Evolutionary conservation across 2,113 vertebrate species (phyloP).

Genomic region (Passerina amoena): DNA sequence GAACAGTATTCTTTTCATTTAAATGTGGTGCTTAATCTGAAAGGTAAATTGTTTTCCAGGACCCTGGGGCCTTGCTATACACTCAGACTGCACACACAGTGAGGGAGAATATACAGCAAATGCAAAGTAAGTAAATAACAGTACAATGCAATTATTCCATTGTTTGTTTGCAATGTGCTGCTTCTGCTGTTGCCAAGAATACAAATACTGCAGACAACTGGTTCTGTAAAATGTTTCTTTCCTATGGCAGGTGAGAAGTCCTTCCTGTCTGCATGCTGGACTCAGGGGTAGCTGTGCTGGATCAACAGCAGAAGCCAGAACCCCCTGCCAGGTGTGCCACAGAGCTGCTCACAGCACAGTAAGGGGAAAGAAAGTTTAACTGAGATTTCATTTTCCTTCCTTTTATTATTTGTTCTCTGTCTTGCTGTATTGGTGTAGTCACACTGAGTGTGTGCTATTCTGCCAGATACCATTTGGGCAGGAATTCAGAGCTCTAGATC

Average conservation of each 20-base stretch:
- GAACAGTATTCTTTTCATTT: not conserved
- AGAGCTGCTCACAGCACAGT: not conserved
- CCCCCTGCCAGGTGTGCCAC: not conserved
- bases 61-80: not conserved
- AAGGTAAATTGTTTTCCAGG: not conserved
- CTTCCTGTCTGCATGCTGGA: not conserved
- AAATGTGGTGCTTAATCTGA: slow-evolving; percentile 3
- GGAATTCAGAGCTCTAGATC: not conserved
- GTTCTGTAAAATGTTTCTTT: not conserved
- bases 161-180: not conserved
- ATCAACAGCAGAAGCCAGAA: not conserved
- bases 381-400: not conserved
- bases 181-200: not conserved
- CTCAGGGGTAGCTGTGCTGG: not conserved
- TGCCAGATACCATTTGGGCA: not conserved
- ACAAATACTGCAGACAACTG: not conserved
- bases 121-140: not conserved
- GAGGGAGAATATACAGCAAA: not conserved
- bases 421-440: not conserved
- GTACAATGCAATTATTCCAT: not conserved
- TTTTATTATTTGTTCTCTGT: not conserved
- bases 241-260: not conserved
- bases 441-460: not conserved
- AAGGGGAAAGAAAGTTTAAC: not conserved
- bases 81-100: not conserved